phyloP scores from a whole-genome alignment of 2,797 vertebrate genomes.

The Periparus ater region DNA sequence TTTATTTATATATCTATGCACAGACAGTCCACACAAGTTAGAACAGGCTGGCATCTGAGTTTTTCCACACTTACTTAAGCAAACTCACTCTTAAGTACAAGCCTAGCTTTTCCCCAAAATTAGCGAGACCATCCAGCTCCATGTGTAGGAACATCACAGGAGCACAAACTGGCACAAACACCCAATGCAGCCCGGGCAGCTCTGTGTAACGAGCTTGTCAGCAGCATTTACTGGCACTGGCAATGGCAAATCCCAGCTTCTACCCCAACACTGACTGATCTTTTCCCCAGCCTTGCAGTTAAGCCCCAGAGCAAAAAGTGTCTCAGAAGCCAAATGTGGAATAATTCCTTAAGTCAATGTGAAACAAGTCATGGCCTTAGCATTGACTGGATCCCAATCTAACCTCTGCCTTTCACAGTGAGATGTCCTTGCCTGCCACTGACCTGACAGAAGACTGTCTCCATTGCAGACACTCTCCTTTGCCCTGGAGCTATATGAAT shows the following conservation, averaged over 20 bases:
- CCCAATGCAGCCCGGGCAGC: not conserved
- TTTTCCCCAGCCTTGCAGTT: not conserved
- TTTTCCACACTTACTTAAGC: not conserved
- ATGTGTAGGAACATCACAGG: accelerated
- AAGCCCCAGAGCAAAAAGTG: not conserved
- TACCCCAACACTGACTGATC: not conserved
- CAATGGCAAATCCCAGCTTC: not conserved
- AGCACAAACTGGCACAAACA: not conserved
- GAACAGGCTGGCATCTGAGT: not conserved
- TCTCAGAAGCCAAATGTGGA: not conserved
- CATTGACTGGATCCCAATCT: not conserved
- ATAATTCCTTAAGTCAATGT: not conserved
- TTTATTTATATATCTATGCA: not conserved
- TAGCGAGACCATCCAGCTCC: not conserved
- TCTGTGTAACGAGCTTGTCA: not conserved
- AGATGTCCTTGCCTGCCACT: not conserved
- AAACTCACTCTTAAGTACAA: not conserved
- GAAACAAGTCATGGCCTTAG: not conserved
- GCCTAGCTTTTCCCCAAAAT: not conserved
- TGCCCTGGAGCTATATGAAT: not conserved
- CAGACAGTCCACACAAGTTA: not conserved
- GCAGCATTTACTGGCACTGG: not conserved
- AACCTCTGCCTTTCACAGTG: not conserved
- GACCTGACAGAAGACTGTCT: not conserved
- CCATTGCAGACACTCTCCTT: not conserved